Conservation (phyloP, 2,888 invertebrate genomes). For the Drepanosiphum platanoidis region DNA sequence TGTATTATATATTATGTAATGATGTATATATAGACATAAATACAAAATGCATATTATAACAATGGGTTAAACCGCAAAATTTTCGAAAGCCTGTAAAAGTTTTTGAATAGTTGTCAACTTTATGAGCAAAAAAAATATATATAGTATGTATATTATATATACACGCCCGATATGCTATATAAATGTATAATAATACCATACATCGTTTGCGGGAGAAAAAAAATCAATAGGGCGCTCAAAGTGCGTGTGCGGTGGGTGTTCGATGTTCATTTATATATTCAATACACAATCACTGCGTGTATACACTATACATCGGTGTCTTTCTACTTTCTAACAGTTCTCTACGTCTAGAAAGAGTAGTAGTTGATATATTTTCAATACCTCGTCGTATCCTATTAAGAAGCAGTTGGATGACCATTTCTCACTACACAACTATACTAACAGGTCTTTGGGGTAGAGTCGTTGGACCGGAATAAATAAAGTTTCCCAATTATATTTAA, state of each 20-base stretch:
- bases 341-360: no score
- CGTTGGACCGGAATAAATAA: no score
- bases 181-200: not conserved
- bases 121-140: not conserved
- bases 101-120: not conserved
- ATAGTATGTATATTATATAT: not conserved
- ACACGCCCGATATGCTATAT: no score
- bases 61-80: not conserved
- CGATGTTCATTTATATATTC: slow-evolving; percentile 30
- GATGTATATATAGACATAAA: not conserved
- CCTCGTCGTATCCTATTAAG: no score
- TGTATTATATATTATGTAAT: no score
- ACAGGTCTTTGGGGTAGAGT: no score
- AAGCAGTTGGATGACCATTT: no score
- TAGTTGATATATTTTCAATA: no score
- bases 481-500: no score
- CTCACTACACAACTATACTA: no score
- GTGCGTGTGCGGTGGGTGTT: slow-evolving; percentile 40
- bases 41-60: not conserved
- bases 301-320: no score
- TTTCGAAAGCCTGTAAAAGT: not conserved
- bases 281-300: slow-evolving; percentile 14
- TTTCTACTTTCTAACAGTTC: no score
- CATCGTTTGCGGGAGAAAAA: slow-evolving; percentile 36
- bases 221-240: slow-evolving; percentile 47